phyloP scores from a whole-genome alignment of 2,113 vertebrate species.

The Brachyistius frenatus region DNA sequence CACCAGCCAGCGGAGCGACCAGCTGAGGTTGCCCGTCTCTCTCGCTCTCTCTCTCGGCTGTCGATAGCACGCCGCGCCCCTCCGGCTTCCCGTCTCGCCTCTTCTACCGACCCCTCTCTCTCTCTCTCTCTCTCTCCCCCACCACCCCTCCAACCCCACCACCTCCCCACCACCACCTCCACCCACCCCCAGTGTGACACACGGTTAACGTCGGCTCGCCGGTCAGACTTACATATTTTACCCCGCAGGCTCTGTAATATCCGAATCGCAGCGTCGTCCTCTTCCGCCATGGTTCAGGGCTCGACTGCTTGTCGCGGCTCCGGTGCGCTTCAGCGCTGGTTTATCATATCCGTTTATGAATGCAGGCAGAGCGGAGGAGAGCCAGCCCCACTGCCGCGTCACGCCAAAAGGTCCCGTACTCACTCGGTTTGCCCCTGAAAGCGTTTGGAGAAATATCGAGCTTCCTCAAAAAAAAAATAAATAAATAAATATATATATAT shows the following conservation, averaged over 20 bases:
- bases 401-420: slow-evolving; percentile 57
- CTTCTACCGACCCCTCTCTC: neutral
- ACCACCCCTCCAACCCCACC: no score
- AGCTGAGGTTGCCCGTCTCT: slow-evolving; percentile 48
- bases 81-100: slow-evolving; percentile 63
- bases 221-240: slow-evolving; percentile 90
- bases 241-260: slow-evolving; percentile 89
- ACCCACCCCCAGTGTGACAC: neutral
- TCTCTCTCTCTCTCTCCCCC: neutral
- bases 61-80: slow-evolving; percentile 81
- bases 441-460: slow-evolving; percentile 22
- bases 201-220: neutral
- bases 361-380: slow-evolving; percentile 72
- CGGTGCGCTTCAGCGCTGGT: slow-evolving; percentile 79
- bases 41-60: slow-evolving; percentile 54
- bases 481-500: no score
- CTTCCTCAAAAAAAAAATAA: slow-evolving; percentile 35
- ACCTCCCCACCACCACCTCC: no score
- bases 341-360: slow-evolving; percentile 86
- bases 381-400: slow-evolving; percentile 80
- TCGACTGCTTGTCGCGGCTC: slow-evolving; percentile 70
- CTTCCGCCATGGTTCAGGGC: slow-evolving; percentile 87
- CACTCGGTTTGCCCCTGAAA: slow-evolving; percentile 34
- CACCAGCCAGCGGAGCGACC: slow-evolving; percentile 51
- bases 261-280: slow-evolving; percentile 85